Base-by-base conservation (phyloP, 1,140 invertebrate genomes). In the Campoletis sonorensis region DNA sequence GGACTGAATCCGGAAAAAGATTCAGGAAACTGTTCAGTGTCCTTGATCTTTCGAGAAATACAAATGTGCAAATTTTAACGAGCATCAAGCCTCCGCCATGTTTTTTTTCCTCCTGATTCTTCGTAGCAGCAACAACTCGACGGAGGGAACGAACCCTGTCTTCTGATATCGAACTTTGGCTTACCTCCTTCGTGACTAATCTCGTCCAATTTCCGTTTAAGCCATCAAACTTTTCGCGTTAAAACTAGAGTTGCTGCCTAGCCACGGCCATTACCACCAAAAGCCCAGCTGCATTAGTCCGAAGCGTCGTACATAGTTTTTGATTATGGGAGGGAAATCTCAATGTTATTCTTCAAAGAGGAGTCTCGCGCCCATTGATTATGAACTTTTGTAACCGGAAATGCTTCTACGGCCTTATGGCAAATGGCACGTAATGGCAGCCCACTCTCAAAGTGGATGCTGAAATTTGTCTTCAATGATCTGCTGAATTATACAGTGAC, bases 181-280 rank as follows among this genome's bases (percentile, higher is more conserved):
- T 58, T 77, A 78, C 61, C 71, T 71, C 76, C 77, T 86, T 84
- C 84, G 85, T 87, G 85, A 86, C 85, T 84, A 83, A 86, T 87
- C 83, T 67, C 51, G 76, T 82, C 75, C 83, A 84, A 85, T 87
- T 87, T 86, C 80, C 83, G 86, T 84, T 80, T 79, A 81, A 81
- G 64, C 85, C 70, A 87, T 86, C 85, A 87, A 87, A 87, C 71
- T 86, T 86, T 87, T 80, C 83, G 79, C 82, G 81, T 83, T 85
- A 85, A 84, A 82, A 79, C 78, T 64, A 21, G 82, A 51, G 71
- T 45, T 75, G 68, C 81, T 75, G 77, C 51, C 26, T 18, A 15
- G 30, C 45, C 67, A 61, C 67, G 33, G 54, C 4, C 27, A 67
- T n/a, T n/a, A 27, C 21, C 67, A 18, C 27, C 67, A 70, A 33